Evolutionary conservation across 2,797 vertebrate species (phyloP).

Genomic region (Acanthis flammea): DNA sequence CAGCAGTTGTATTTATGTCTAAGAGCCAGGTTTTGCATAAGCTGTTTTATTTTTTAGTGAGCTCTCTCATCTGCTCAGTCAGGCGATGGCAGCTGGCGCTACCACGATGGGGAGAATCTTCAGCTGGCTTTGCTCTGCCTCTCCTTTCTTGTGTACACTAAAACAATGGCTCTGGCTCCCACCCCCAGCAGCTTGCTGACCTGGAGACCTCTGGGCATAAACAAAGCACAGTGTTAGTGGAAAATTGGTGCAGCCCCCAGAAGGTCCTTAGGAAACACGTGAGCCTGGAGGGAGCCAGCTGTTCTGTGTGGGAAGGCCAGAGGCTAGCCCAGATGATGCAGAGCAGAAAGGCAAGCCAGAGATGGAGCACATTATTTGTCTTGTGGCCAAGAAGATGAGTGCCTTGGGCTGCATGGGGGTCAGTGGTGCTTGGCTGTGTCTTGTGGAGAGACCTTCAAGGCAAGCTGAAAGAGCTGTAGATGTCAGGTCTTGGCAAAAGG

Average conservation of each 20-base stretch:
- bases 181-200: background rate
- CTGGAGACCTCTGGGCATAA: constrained; percentile 32
- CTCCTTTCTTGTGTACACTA: background rate
- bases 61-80: constrained; percentile 9
- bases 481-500: background rate
- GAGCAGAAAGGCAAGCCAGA: background rate
- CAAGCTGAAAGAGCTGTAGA: background rate
- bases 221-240: background rate
- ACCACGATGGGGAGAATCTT: background rate
- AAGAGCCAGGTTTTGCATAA: background rate
- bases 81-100: background rate
- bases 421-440: accelerated
- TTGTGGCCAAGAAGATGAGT: background rate
- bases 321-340: background rate
- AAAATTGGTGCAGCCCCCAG: constrained; percentile 4
- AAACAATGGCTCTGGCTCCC: background rate
- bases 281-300: constrained; percentile 11
- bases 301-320: background rate
- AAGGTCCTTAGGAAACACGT: background rate
- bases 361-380: background rate
- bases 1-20: background rate
- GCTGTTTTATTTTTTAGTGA: background rate
- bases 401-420: background rate
- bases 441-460: background rate
- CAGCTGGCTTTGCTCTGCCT: background rate